Base-by-base conservation (phyloP, 2,888 invertebrate species). In the Melolontha melolontha region DNA sequence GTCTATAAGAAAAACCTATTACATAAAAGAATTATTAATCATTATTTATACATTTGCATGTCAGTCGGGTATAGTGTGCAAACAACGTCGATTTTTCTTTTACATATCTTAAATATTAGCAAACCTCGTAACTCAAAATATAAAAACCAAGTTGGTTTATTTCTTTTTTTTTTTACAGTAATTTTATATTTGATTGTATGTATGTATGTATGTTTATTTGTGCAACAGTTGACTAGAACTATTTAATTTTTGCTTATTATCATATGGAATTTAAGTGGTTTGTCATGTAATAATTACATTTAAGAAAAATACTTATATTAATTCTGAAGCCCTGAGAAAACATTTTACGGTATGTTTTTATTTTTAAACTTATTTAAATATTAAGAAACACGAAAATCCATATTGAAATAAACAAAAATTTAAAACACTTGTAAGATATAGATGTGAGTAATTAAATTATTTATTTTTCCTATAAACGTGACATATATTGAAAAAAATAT, bases 221-320 rank as follows among this genome's bases (percentile, higher is more conserved):
- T 57, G 42, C 22, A 59, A 29, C 29, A 59, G 29, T 34, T 59
- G 59, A 59, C 59, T 59, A 59, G 59, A 59, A 14, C 44, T 57
- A 44, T 59, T 44, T 14, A 12, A 47, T 59, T 47, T 57, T 57
- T 44, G 57, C 12, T 44, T 57, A 57, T 57, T 57, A 14, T 59
- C n/a, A 47, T 34, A 59, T 59, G 59, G 59, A 59, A n/a, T 34
- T 44, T 34, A 34, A 34, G 34, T 34, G 34, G 34, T 34, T 34
- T 34, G 34, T 34, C 34, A 34, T 34, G 34, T 34, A 34, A 34
- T 34, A 34, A 22, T 47, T 16, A 44, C 6, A 44, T 14, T 44
- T 44, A 44, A 44, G 44, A 34, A 34, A 22, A 34, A 34, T 34
- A 34, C 10, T 27, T 29, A 51, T 52, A 57, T 41, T 34, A 34